Base-by-base conservation (phyloP, 2,797 vertebrate species). In the Lagorchestes hirsutus region DNA sequence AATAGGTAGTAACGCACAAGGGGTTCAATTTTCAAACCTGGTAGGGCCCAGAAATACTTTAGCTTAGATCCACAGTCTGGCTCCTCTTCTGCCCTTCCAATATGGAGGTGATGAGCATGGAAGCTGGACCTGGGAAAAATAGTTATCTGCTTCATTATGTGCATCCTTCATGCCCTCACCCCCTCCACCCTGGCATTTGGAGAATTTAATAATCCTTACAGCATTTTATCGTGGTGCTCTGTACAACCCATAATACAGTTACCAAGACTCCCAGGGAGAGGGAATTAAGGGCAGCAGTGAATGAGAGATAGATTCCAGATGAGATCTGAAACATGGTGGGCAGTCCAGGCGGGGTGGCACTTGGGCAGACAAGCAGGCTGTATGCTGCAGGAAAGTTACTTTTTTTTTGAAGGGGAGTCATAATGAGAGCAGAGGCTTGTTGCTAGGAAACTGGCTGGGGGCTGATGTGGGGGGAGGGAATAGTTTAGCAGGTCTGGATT, bases 371-470 rank as follows among this genome's bases (percentile, higher is more conserved):
- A 46, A 12, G 16, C 24, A 50, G 2, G 3, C 74, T 54, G 87
- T 28, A 5, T 56, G 52, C n/a, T 58, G 57, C 55, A 13, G 31
- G 90, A 92, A 54, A 93, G 93, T 92, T 94, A 92, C 55, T 57
- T 94, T 14, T 94, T 18, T 34, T 59, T 92, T 92, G 52, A 62
- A 93, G 93, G 92, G 82, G 54, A 90, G 59, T 94, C 8, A 11
- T 27, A 50, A 87, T 87, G 74, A 34, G 46, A 92, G 94, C 67
- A 90, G 93, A 96, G 62, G 90, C 92, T 97, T 91, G 93, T 97
- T 98, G 97, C 96, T 98, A 97, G 94, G 96, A 93, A 96, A 97
- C 95, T 93, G 95, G 93, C 95, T 92, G 94, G 96, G 95, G 91
- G 93, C 0, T 0, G 95, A 82, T 11, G n/a, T 93, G 90, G 2